Evolutionary conservation across 2,113 vertebrate species (phyloP), one percentile per base, ranked within the genome.

Genomic region (Laticauda laticaudata): DNA sequence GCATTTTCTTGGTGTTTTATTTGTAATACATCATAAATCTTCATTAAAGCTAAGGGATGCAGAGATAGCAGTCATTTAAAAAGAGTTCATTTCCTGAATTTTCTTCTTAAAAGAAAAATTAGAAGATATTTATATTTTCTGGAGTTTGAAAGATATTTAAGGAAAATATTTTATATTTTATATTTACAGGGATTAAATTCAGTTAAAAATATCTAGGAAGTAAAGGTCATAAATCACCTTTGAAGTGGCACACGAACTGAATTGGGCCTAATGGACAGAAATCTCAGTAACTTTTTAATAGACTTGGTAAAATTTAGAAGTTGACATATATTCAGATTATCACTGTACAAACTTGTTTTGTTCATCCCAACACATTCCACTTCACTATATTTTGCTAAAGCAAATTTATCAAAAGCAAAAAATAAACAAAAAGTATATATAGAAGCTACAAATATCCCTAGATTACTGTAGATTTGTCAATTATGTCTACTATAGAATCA

Each of bases 1-100:
- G 94, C 85, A 23, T 91, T 97, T 97, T 75, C 93, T 15, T 90
- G 94, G 93, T 94, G 86, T 96, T 97, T 97, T 96, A 97, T 96
- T 97, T 94, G 96, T 95, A 96, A 45, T 45, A 45, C 45, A 45
- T 45, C 45, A 96, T 54, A 86, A 94, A 86, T 93, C 91, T 87
- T 95, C 95, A 95, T 97, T 97, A 97, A 97, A 93, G 91, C 20
- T 95, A 96, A 94, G 94, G 34, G 75, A n/a, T 9, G 8, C 14
- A 29, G 23, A 69, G 10, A 55, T 6, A 81, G 7, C 53, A 89
- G 88, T 89, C 53, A 95, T n/a, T 86, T 69, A 93, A 1, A 94
- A 88, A 94, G 18, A 55, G 89, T 1, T 93, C 45, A 56, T 69
- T 59, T 48, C 86, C 48, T 54, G 45, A 53, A 88, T 57, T 48